Evolutionary conservation across 2,888 invertebrate genomes (phyloP), one percentile per base, ranked within the genome.

Genomic region (Thera obeliscata): DNA sequence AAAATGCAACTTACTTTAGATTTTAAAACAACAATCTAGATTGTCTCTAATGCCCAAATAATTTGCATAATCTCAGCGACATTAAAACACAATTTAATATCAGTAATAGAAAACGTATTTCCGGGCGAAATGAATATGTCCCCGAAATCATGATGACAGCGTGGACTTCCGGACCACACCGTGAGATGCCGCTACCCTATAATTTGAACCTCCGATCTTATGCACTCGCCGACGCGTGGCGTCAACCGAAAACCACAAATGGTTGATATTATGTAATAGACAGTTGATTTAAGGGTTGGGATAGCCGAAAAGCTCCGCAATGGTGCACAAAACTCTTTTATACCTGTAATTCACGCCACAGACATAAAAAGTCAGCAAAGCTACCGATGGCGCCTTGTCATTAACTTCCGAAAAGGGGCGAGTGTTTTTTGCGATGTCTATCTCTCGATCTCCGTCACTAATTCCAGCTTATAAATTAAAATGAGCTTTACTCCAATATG

Each of bases 321-420:
- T 64, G 67, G 71, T 68, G 77, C 61, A 64, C 73, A 70, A 72
- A 74, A 72, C 70, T 75, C 74, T 74, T 77, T 78, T 75, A 74
- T 79, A 78, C 77, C 73, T 79, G 81, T 78, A 81, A 83, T 87
- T 88, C 85, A 84, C 82, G 84, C 85, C 80, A 81, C 76, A 80
- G 79, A 81, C 77, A 78, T 79, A 85, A 85, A 87, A 86, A 84
- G 73, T 60, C 70, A 79, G 81, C 84, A 87, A 90, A 88, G 88
- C 90, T 88, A 85, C 88, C 86, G 74, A 75, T 67, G 92, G 91
- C 93, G 92, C 93, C 92, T 87, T 91, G 86, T 91, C 87, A 92
- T 93, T 91, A 91, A 86, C 90, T 91, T 92, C 93, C 92, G 90
- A 93, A 92, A 88, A 85, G 84, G 72, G 81, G 78, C 83, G 79